Evolutionary conservation across 2,797 vertebrate genomes (phyloP), one percentile per base, ranked within the genome.

Genomic region (Psittacula echo): DNA sequence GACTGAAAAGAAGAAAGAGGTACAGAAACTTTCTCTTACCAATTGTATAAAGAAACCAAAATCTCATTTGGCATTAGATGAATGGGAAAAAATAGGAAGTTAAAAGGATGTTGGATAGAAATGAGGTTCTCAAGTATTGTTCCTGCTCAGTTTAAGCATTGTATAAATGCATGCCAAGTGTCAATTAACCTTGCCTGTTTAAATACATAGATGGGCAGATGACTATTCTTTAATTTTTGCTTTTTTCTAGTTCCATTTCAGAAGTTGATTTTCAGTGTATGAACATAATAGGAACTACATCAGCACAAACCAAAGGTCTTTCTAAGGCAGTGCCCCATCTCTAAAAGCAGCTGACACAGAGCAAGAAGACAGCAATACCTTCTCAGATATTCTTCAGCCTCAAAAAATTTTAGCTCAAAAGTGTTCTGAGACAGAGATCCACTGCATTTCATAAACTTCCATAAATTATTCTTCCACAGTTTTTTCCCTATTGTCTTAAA

Each of bases 141-240:
- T 94, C 85, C 89, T 88, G 89, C 83, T 94, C 80, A 90, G 87
- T 65, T 87, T 90, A 76, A 93, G 93, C 83, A 61, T 54, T 93
- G 80, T 74, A 34, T 16, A 96, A 96, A 86, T 84, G 85, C 79
- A 94, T 93, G 94, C 93, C 93, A 96, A 91, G 88, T 94, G 93
- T 94, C 95, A 95, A 96, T 96, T 92, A 96, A 96, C 94, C 95
- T 89, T 93, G 80, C 67, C 80, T 94, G 71, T 86, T 95, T 95
- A 97, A 96, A 95, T 79, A 93, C 71, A 93, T 88, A 97, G 94
- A 97, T 71, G 93, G 83, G 86, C 90, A 95, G 86, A 95, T 94
- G 79, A 91, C 54, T 93, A 48, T 89, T 73, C 89, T 96, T 95
- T 95, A 96, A 75, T 86, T 95, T 96, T 77, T 71, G 48, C 22